Evolutionary conservation across 2,888 invertebrate genomes (phyloP).

Genomic region (Heliconius ismenius): DNA sequence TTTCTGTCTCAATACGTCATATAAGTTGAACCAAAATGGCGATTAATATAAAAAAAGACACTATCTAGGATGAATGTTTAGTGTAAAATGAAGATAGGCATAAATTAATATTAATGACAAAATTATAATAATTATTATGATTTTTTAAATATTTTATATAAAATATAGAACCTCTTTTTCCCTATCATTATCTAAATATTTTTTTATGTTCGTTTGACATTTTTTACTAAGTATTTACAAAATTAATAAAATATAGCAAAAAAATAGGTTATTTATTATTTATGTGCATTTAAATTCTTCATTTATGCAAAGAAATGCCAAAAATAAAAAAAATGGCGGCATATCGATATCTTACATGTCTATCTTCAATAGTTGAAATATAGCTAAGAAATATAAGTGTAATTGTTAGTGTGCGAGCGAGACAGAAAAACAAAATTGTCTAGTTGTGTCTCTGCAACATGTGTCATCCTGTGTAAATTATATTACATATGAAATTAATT

Average conservation of each 20-base stretch:
- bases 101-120: too few species aligned
- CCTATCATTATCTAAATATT: too few species aligned
- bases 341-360: background rate
- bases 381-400: background rate
- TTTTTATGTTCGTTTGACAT: too few species aligned
- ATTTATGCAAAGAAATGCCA: too few species aligned
- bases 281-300: too few species aligned
- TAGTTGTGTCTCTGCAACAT: background rate
- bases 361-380: background rate
- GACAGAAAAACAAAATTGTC: background rate
- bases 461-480: background rate
- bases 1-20: background rate
- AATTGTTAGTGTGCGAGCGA: background rate
- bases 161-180: too few species aligned
- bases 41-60: background rate
- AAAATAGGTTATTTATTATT: too few species aligned
- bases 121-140: too few species aligned
- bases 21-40: background rate
- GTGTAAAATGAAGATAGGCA: background rate
- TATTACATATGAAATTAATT: background rate
- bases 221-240: too few species aligned
- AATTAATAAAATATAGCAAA: too few species aligned
- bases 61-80: slow-evolving; percentile 2
- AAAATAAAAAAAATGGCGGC: too few species aligned
- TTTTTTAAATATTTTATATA: too few species aligned